Evolutionary conservation across 2,797 vertebrate genomes (phyloP).

Genomic region (Pseudomugil tenellus): DNA sequence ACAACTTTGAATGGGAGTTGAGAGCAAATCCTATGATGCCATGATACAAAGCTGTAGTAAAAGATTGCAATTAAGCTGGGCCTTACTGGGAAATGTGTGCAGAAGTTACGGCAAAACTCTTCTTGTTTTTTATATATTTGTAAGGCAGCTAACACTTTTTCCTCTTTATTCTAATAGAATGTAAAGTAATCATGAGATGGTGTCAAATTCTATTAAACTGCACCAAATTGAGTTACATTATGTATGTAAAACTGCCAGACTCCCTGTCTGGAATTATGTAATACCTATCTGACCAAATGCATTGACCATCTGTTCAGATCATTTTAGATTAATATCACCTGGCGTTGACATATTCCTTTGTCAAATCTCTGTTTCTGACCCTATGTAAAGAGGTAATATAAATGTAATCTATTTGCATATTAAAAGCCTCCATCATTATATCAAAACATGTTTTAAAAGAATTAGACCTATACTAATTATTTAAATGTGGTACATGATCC

Average conservation of each 20-base stretch:
- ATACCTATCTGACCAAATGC: not conserved
- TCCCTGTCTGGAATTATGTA: not conserved
- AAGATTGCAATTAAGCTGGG: not conserved
- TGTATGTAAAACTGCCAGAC: no score
- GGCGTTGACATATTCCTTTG: not conserved
- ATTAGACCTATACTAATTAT: slow-evolving; percentile 11
- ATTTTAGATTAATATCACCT: not conserved
- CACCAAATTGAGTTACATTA: no score
- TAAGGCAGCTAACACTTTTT: not conserved
- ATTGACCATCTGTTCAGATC: not conserved
- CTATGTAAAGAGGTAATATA: not conserved
- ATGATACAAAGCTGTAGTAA: not conserved
- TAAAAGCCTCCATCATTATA: not conserved
- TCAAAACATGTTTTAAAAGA: not conserved
- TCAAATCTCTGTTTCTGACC: not conserved
- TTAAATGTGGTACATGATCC: slow-evolving; percentile 10
- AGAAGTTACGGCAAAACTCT: not conserved
- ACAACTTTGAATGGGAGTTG: no score
- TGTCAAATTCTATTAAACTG: not conserved
- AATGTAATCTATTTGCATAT: not conserved
- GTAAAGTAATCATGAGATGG: not conserved
- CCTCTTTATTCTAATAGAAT: not conserved
- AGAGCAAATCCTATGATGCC: no score
- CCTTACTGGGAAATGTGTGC: not conserved
- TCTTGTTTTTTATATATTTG: not conserved